These are phyloP conservation scores for Sus scrofa DNA, from an alignment of 2,113 vertebrate genomes.

Conservation along the genomic window T2T-Sscrofa CM000827.6:53779501-53780000, in stretches of 20 bases:
- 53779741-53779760: neutral
- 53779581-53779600: conserved; percentile 75
- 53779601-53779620: neutral
- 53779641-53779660: conserved; percentile 28
- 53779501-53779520: too few relatives aligned
- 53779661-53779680: neutral
- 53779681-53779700: neutral
- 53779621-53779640: neutral
- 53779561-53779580: conserved; percentile 44
- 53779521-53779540: neutral
- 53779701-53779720: conserved; percentile 20
- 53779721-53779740: conserved; percentile 39
- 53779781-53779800: neutral
- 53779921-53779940: neutral
- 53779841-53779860: neutral
- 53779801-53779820: neutral
- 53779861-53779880: conserved; percentile 50
- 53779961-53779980: neutral
- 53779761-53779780: conserved; percentile 16
- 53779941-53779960: conserved; percentile 20
- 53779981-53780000: conserved; percentile 19
- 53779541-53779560: conserved; percentile 28
- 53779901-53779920: neutral
- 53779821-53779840: neutral
- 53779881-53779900: conserved; percentile 37